Conservation (phyloP, 2,797 vertebrate genomes). For the Crenuchus spilurus region DNA sequence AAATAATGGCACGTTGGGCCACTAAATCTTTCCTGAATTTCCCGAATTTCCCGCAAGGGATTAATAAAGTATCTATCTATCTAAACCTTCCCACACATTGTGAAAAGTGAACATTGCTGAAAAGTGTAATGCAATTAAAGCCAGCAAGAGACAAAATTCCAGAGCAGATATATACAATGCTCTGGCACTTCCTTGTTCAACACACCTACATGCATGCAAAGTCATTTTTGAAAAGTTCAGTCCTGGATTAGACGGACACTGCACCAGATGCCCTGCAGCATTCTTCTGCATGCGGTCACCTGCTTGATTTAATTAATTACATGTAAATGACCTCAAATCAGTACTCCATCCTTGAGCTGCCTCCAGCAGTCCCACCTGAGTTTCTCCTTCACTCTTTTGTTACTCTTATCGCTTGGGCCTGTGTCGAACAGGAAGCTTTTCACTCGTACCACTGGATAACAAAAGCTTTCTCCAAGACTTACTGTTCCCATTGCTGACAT, state of each 20-base stretch:
- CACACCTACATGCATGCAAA: background rate
- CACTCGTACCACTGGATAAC: background rate
- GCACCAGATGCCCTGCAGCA: constrained; percentile 25
- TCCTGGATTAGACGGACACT: background rate
- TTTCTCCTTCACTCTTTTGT: constrained; percentile 17
- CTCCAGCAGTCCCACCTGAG: constrained; percentile 32
- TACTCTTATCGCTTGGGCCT: background rate
- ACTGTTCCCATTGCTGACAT: background rate
- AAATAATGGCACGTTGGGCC: constrained; percentile 28
- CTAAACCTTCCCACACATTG: constrained; percentile 23
- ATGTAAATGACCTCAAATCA: constrained; percentile 29
- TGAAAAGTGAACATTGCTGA: constrained; percentile 32
- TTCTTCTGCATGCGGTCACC: constrained; percentile 4
- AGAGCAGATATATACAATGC: background rate
- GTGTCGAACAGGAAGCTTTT: constrained; percentile 17
- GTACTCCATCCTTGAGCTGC: constrained; percentile 6
- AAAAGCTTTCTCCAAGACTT: background rate
- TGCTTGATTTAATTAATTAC: constrained; percentile 50
- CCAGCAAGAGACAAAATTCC: constrained; percentile 30
- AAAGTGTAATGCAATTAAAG: constrained; percentile 44
- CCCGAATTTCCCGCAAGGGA: too few species aligned
- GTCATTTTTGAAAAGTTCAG: background rate
- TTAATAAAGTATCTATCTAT: too few species aligned
- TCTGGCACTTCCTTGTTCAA: background rate
- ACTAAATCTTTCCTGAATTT: constrained; percentile 36